Evolutionary conservation across 2,113 vertebrate genomes (phyloP), one percentile per base, ranked within the genome.

Genomic region (Ictalurus punctatus): DNA sequence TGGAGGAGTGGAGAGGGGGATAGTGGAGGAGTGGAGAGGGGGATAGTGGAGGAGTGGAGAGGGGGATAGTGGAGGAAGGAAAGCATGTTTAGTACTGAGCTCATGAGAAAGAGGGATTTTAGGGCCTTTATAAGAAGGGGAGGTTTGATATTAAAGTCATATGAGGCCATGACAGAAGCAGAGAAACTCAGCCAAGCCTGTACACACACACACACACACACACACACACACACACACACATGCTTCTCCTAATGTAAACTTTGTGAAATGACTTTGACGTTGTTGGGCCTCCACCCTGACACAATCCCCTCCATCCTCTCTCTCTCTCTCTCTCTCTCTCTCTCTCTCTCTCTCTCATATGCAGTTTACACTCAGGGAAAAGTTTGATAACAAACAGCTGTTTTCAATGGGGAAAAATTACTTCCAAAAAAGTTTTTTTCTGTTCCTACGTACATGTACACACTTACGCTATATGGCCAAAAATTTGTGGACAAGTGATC

Each of bases 61-160:
- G 34, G 9, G 61, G 17, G 25, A 67, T 71, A 44, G 69, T 59
- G 83, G 90, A 91, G 90, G 87, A 92, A 92, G 89, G 89, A 93
- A 91, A 91, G 69, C 65, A 87, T 91, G 91, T 91, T 90, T 92
- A 89, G 93, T 91, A 93, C 90, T 90, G 90, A 83, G 92, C 90
- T 89, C 83, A 86, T 74, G 79, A 86, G 58, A 88, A 94, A 84
- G 65, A 52, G 78, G 21, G 94, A 91, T 92, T 93, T 95, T 94
- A 92, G 94, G 91, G 92, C 91, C 87, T 92, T 92, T 92, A 94
- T 94, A 92, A 94, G 63, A 94, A 92, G 92, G 91, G 91, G 90
- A 73, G 92, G 94, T 90, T 85, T 88, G 91, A 94, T 95, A 95
- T 95, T 94, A 92, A 95, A 96, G 91, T 94, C 95, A 95, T 94